These are phyloP conservation scores for Siniperca chuatsi DNA, from an alignment of 2,113 vertebrate genomes.

Conservation along the genomic window DNA sequence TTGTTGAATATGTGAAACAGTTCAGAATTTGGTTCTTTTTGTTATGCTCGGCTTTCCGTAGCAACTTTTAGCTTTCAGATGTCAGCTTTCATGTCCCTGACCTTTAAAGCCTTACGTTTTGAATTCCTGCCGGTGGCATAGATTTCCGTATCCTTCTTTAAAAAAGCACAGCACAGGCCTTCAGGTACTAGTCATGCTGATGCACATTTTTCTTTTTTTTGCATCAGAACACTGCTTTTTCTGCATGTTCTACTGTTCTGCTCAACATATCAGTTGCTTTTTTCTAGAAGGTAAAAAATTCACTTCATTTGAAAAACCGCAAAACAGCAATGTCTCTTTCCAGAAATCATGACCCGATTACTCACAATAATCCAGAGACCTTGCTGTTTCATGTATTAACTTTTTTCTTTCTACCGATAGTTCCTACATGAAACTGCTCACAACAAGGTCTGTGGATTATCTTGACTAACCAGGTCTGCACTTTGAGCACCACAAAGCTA, in stretches of 20 bases:
- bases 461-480: no score
- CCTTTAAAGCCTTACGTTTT: slow-evolving; percentile 18
- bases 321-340: no score
- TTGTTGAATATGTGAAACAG: neutral
- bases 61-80: slow-evolving; percentile 19
- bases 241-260: neutral
- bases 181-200: slow-evolving; percentile 4
- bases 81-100: slow-evolving; percentile 25
- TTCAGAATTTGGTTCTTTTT: neutral
- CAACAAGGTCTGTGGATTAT: no score
- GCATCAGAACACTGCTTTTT: slow-evolving; percentile 22
- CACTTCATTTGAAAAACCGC: neutral
- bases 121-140: slow-evolving; percentile 11
- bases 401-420: no score
- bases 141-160: neutral
- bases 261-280: slow-evolving; percentile 1
- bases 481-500: no score
- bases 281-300: neutral
- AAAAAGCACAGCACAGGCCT: neutral
- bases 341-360: no score
- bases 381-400: no score
- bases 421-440: no score
- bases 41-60: slow-evolving; percentile 1
- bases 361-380: no score
- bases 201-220: neutral